A percentile compares a stretch with the other conserved stretches of the same genome.
These are phyloP conservation scores for Vireo altiloquus DNA, from an alignment of 2,113 vertebrate genomes.

Conservation along the genomic window DNA sequence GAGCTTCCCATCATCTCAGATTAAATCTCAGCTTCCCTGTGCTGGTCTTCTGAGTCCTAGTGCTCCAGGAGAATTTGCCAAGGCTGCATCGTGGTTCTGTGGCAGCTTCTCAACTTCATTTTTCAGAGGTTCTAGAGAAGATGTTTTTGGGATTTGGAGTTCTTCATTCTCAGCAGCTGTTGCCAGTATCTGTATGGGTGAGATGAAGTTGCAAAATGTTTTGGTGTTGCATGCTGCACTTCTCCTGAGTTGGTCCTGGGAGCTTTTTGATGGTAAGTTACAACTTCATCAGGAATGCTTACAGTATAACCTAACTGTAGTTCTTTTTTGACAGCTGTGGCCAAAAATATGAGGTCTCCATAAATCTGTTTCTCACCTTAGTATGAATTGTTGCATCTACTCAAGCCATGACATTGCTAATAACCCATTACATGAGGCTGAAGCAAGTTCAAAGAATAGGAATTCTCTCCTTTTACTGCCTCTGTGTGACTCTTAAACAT, in stretches of 20 bases:
- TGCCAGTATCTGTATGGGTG: neutral
- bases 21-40: neutral
- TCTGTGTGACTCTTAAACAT: neutral
- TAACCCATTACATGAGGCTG: neutral
- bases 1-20: neutral
- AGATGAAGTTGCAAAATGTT: neutral
- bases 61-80: neutral
- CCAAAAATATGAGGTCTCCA: neutral
- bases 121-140: neutral
- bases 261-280: neutral
- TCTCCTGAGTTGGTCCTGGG: neutral
- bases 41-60: neutral
- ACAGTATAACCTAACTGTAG: neutral
- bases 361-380: neutral
- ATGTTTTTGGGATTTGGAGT: neutral
- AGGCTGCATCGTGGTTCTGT: neutral
- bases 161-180: neutral
- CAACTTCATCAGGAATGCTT: neutral
- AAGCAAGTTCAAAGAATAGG: neutral
- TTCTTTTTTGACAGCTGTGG: neutral
- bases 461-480: neutral
- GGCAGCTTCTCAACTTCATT: neutral
- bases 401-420: neutral
- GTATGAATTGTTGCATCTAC: neutral
- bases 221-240: neutral